phyloP scores from a whole-genome alignment of 1,140 invertebrate species.

The Cherax quadricarinatus region DNA sequence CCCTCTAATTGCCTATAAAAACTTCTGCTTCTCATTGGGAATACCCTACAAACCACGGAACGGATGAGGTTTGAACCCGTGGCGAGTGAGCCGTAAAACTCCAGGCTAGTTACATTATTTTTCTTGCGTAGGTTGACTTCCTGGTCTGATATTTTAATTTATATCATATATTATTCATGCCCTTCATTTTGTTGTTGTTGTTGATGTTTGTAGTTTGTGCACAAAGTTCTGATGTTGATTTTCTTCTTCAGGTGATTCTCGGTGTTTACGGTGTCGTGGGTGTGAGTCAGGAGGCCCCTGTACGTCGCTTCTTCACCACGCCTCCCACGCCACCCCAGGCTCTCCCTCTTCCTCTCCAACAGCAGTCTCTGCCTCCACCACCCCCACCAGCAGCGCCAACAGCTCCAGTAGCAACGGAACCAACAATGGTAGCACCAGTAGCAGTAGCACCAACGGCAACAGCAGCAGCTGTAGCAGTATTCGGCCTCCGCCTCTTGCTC shows the following conservation, averaged over 20 bases:
- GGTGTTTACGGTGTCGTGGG: conserved; percentile 58
- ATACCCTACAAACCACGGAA: no score
- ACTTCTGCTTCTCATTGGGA: no score
- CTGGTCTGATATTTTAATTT: no score
- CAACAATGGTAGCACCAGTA: not conserved
- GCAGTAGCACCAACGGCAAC: not conserved
- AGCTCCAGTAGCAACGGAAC: not conserved
- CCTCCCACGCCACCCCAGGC: conserved; percentile 27
- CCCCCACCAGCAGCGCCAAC: conserved; percentile 45
- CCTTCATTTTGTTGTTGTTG: no score
- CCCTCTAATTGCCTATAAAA: no score
- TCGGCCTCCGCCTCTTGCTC: conserved; percentile 55
- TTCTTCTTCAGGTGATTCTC: conserved; percentile 43
- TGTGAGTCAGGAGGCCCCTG: conserved; percentile 57
- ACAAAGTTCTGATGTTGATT: not conserved
- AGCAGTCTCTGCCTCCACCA: conserved; percentile 50
- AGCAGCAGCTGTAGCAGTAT: not conserved
- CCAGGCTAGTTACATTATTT: no score
- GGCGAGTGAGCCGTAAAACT: no score
- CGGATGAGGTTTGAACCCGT: no score
- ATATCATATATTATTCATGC: no score
- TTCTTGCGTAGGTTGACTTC: no score
- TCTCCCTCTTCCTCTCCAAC: conserved; percentile 42
- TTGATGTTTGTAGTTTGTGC: not conserved
- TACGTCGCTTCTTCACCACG: conserved; percentile 43